Evolutionary conservation across 2,888 invertebrate genomes (phyloP).

Genomic region (Spisula subtruncata): DNA sequence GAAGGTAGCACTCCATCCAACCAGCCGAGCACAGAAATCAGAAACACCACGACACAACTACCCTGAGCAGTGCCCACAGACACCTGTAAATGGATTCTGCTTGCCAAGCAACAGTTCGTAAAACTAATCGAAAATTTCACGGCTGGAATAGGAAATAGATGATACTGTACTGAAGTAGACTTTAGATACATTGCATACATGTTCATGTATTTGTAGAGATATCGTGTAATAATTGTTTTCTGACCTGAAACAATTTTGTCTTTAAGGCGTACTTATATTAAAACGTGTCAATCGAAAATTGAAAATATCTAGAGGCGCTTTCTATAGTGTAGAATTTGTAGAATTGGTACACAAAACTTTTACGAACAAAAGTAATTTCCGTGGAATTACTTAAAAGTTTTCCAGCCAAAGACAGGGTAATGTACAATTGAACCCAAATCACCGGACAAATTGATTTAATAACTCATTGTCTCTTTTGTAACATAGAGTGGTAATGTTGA

Average conservation of each 20-base stretch:
- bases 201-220: neutral
- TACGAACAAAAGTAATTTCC: neutral
- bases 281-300: neutral
- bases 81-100: neutral
- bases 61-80: too few relatives aligned
- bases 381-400: neutral
- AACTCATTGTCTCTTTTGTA: neutral
- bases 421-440: constrained; percentile 5
- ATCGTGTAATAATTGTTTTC: neutral
- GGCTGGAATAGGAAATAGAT: neutral
- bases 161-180: neutral
- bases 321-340: neutral
- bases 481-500: neutral
- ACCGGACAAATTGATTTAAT: constrained; percentile 16
- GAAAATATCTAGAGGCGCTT: neutral
- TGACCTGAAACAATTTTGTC: neutral
- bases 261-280: neutral
- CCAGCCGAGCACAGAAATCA: too few relatives aligned
- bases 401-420: neutral
- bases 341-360: neutral
- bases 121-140: neutral
- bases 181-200: neutral
- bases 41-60: too few relatives aligned
- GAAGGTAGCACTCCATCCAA: too few relatives aligned
- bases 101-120: too few relatives aligned